phyloP scores from a whole-genome alignment of 2,888 invertebrate genomes.

The Noctua janthina region DNA sequence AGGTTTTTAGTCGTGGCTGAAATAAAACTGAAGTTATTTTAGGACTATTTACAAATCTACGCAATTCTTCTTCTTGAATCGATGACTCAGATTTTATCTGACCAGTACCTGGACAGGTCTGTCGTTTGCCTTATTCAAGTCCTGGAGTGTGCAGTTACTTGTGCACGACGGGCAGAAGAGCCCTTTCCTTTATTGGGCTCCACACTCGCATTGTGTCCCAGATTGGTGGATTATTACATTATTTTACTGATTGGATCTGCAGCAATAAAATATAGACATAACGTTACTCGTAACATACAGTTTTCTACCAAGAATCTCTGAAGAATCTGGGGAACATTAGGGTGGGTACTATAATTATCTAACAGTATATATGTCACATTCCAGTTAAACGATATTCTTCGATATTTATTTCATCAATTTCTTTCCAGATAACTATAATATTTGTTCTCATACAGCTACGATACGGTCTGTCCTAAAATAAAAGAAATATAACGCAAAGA shows the following conservation, averaged over 20 bases:
- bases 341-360: no score
- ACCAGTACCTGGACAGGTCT: not conserved
- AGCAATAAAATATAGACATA: not conserved
- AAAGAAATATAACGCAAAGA: slow-evolving; percentile 1
- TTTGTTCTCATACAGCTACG: slow-evolving; percentile 43
- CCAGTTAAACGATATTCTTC: slow-evolving; percentile 15
- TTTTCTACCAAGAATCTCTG: not conserved
- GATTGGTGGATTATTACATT: no score
- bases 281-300: not conserved
- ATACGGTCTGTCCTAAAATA: not conserved
- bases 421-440: slow-evolving; percentile 39
- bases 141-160: not conserved
- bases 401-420: slow-evolving; percentile 17
- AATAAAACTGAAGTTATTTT: not conserved
- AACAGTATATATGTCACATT: slow-evolving; percentile 25
- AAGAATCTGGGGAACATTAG: no score
- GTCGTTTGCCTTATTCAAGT: not conserved
- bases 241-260: no score
- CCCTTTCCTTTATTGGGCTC: no score
- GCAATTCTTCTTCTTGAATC: not conserved
- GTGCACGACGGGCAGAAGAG: not conserved
- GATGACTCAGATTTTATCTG: not conserved
- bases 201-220: no score
- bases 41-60: not conserved
- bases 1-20: not conserved